Evolutionary conservation across 2,888 invertebrate species (phyloP).

Genomic region (Ferrisia virgata): DNA sequence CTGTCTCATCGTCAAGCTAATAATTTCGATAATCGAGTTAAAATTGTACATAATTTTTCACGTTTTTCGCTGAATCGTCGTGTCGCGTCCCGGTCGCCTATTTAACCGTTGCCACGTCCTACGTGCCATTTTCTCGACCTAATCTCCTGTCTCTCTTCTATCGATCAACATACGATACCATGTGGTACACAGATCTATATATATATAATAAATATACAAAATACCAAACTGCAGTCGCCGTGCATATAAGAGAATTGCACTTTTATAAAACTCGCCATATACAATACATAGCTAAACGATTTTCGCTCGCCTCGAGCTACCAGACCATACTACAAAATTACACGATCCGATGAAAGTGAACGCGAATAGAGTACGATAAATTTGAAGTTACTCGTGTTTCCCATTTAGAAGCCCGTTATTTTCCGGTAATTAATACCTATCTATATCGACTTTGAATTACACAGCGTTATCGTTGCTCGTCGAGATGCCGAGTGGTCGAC

Average conservation of each 20-base stretch:
- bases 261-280: not conserved
- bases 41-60: not conserved
- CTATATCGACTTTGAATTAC: not conserved
- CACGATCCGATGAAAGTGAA: not conserved
- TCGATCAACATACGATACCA: too few species aligned
- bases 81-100: too few species aligned
- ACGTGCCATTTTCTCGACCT: not conserved
- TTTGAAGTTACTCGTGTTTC: not conserved
- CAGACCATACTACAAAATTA: not conserved
- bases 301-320: not conserved
- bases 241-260: not conserved
- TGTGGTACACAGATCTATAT: too few species aligned
- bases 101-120: too few species aligned
- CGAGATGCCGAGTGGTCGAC: not conserved
- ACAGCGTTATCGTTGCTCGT: not conserved
- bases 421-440: slow-evolving; percentile 31
- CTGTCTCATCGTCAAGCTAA: not conserved
- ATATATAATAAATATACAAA: too few species aligned
- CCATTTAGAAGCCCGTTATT: slow-evolving; percentile 4
- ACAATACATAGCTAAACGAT: not conserved
- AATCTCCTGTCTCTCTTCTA: too few species aligned
- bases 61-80: not conserved
- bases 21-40: not conserved
- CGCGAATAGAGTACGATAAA: not conserved
- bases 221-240: not conserved